Base-by-base conservation (phyloP, 2,113 vertebrate genomes). In the Alligator sinensis region DNA sequence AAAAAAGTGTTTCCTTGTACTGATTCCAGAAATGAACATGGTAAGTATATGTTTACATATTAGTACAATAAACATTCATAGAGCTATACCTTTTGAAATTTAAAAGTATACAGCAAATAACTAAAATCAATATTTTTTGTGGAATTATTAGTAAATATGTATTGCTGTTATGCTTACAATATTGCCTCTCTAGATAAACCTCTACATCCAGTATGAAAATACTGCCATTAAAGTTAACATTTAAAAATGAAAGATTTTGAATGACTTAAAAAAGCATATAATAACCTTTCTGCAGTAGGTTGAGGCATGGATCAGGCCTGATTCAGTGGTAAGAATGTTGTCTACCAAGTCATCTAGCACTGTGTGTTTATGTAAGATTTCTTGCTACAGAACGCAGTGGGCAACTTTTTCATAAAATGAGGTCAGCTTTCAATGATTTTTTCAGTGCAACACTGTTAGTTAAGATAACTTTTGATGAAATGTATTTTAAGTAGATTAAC, bases 91-190 rank as follows among this genome's bases (percentile, higher is more conserved):
- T 4, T 93, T 17, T 63, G 75, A 47, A 77, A 66, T 28, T 59
- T 18, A 2, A 11, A 72, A 78, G 30, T 14, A n/a, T 0, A 3
- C 0, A 6, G 2, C 13, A 21, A 19, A 3, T 0, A 1, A 22
- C 62, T 22, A 1, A 0, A 24, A 3, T 19, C 34, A 13, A 1
- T 34, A 10, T 79, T 76, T n/a, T 77, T 57, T 77, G 60, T 63
- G 25, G 17, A n/a, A 19, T 60, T n/a, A 24, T 3, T 11, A 7
- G 28, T 3, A 21, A 38, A 30, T 24, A 9, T 4, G 8, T 28
- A 11, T 4, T 59, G 27, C 74, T 86, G 30, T 5, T 78, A 8
- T 38, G 16, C 10, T 77, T 3, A 16, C 1, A 1, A 27, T 80
- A n/a, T 9, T 34, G 58, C 77, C 59, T 75, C 59, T 75, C 21